Percentiles rank a stretch among this genome's conserved stretches.
Evolutionary conservation across 1,140 invertebrate genomes (phyloP).

Genomic region (Drosophila erecta): DNA sequence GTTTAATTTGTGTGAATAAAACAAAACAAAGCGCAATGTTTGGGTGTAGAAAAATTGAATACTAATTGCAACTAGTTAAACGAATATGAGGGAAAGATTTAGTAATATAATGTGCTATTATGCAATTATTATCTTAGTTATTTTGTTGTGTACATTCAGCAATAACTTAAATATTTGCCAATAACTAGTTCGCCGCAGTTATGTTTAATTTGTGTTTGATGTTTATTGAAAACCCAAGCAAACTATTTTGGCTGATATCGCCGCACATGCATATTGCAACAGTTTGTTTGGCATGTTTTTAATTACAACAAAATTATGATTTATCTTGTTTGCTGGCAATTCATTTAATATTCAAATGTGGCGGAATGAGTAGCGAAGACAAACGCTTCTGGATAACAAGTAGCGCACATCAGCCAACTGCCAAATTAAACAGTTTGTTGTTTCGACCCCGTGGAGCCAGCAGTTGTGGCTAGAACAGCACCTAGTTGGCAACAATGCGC

Average conservation of each 20-base stretch:
- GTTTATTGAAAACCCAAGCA: background rate
- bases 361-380: background rate
- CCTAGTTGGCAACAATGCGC: constrained; percentile 24
- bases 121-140: background rate
- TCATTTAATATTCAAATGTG: no score
- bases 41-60: no score
- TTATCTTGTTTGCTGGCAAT: background rate
- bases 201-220: background rate
- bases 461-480: constrained; percentile 16
- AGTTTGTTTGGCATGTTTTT: background rate
- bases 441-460: constrained; percentile 9
- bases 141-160: background rate
- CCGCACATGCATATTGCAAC: background rate
- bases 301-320: background rate
- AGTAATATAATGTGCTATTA: no score
- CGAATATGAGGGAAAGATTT: no score
- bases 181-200: background rate
- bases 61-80: background rate
- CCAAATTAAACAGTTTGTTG: constrained; percentile 21
- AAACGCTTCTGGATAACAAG: constrained; percentile 2
- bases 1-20: no score
- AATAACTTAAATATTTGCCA: background rate
- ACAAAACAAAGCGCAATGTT: no score
- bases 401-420: constrained; percentile 4
- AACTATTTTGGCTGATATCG: background rate